phyloP scores from a whole-genome alignment of 2,113 vertebrate genomes.

The Urocolius indicus region DNA sequence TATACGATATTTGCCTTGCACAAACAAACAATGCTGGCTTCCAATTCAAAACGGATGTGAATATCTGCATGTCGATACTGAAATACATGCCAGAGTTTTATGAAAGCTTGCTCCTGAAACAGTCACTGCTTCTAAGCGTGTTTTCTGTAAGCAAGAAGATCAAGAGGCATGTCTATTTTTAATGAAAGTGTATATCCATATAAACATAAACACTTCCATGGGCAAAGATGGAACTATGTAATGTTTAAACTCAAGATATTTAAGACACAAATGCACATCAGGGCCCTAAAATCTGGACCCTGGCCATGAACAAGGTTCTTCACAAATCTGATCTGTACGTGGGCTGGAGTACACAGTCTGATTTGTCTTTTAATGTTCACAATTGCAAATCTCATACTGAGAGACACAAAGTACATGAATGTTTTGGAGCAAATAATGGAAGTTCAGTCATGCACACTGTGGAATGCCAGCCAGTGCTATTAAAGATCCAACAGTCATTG shows the following conservation, averaged over 20 bases:
- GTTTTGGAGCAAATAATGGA: not conserved
- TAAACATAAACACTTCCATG: not conserved
- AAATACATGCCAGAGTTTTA: constrained; percentile 34
- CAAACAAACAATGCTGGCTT: constrained; percentile 63
- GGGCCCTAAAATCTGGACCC: not conserved
- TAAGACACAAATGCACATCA: not conserved
- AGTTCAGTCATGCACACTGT: not conserved
- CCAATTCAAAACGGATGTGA: constrained; percentile 27
- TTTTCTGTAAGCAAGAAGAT: constrained; percentile 19
- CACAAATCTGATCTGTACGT: not conserved
- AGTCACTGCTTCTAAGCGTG: not conserved
- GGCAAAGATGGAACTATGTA: not conserved
- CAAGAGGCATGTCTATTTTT: constrained; percentile 19
- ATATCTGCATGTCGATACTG: constrained; percentile 21
- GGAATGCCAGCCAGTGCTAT: not conserved
- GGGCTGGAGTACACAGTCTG: accelerated
- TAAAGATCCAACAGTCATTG: not conserved
- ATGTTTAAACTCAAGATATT: not conserved
- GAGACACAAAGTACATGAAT: not conserved
- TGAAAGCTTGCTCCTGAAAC: not conserved
- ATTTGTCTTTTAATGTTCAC: not conserved
- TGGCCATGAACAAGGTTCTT: accelerated
- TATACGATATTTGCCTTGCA: constrained; percentile 56
- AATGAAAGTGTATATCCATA: not conserved
- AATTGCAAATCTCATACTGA: not conserved